Evolutionary conservation across 1,140 invertebrate species (phyloP).

Genomic region (Calycopis cecrops): DNA sequence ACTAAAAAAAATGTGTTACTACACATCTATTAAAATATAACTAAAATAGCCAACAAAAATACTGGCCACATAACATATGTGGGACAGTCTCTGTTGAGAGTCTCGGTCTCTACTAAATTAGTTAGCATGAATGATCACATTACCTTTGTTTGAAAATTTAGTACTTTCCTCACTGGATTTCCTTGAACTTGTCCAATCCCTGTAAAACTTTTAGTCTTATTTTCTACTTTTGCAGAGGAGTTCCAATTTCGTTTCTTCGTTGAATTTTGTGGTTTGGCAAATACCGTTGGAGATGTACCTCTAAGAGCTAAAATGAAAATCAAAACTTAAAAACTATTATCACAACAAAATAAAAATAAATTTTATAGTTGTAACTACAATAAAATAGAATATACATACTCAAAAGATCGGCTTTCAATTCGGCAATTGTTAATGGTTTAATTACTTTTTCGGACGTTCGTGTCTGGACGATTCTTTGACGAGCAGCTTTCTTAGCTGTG

Average conservation of each 20-base stretch:
- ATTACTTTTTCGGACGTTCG: conserved; percentile 40
- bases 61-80: too few species aligned
- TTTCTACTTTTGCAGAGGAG: conserved; percentile 52
- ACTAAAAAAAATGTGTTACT: too few species aligned
- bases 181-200: conserved; percentile 38
- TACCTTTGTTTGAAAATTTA: conserved; percentile 46
- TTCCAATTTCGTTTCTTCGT: conserved; percentile 53
- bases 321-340: neutral
- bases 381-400: conserved; percentile 29
- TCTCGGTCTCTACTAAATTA: too few species aligned
- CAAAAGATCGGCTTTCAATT: conserved; percentile 44
- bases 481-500: conserved; percentile 39
- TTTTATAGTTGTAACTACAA: neutral
- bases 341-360: neutral
- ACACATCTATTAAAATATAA: too few species aligned
- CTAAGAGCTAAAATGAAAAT: conserved; percentile 38
- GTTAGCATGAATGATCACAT: neutral
- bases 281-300: conserved; percentile 30
- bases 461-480: conserved; percentile 29
- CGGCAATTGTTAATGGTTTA: conserved; percentile 48
- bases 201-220: conserved; percentile 43
- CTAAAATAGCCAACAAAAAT: too few species aligned
- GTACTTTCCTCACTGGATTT: conserved; percentile 49
- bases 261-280: conserved; percentile 28
- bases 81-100: too few species aligned